Conservation (phyloP, 2,797 vertebrate species). For the Platalea minor region DNA sequence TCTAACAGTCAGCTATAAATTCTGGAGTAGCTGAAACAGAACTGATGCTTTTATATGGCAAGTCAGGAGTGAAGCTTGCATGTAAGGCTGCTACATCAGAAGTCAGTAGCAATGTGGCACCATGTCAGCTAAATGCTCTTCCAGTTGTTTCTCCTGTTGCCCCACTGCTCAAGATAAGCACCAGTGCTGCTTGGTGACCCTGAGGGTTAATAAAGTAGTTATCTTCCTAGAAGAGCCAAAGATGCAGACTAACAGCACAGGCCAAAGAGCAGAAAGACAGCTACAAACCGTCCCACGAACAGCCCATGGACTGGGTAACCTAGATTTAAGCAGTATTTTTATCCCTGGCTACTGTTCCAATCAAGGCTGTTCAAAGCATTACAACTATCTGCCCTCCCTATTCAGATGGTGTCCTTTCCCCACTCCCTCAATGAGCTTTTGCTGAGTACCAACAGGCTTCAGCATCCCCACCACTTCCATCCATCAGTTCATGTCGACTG, state of each 20-base stretch:
- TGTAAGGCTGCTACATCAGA: neutral
- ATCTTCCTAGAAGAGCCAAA: neutral
- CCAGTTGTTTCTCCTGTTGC: neutral
- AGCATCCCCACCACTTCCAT: neutral
- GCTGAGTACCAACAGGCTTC: neutral
- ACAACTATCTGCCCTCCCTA: neutral
- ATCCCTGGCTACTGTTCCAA: neutral
- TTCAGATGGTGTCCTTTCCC: fast-evolving
- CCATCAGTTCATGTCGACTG: neutral
- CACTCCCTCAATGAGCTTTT: neutral
- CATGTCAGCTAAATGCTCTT: neutral
- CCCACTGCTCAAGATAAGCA: neutral
- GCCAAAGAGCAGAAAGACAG: neutral
- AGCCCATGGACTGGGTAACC: neutral
- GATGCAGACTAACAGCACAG: neutral
- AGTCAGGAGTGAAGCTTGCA: neutral
- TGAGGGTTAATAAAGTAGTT: neutral
- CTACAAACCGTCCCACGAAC: neutral
- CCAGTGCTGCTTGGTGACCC: neutral
- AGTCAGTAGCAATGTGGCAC: neutral
- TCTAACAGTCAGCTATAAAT: neutral
- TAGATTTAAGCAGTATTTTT: neutral
- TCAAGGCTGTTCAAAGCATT: neutral
- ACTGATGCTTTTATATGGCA: neutral
- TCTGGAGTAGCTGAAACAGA: neutral